These are phyloP conservation scores for Hirtodrosophila histrioides DNA, from an alignment of 2,888 invertebrate species.

Conservation along the genomic window DNA sequence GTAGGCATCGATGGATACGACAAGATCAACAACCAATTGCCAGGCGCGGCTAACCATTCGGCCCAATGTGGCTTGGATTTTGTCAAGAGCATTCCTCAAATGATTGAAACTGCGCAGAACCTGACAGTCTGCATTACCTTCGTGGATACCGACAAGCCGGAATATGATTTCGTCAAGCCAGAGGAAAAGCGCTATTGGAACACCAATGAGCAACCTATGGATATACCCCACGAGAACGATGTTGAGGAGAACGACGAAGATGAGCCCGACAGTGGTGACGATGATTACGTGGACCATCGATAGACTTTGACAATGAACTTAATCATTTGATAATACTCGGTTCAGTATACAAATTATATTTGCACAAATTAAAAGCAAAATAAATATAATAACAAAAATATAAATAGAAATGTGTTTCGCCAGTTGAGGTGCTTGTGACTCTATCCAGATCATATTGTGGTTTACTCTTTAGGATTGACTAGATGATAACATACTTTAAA, in stretches of 20 bases:
- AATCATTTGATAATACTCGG: neutral
- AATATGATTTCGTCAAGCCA: constrained; percentile 70
- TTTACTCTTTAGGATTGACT: neutral
- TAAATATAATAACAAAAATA: constrained; percentile 24
- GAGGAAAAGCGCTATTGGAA: constrained; percentile 74
- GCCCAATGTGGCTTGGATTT: constrained; percentile 60
- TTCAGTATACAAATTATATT: constrained; percentile 26
- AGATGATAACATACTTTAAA: no score
- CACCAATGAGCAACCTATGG: constrained; percentile 43
- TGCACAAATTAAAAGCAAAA: constrained; percentile 20
- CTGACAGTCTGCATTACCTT: constrained; percentile 69
- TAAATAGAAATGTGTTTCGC: constrained; percentile 14
- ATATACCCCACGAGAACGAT: constrained; percentile 56
- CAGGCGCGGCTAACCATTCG: constrained; percentile 54
- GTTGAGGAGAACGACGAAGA: constrained; percentile 18
- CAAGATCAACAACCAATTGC: constrained; percentile 61
- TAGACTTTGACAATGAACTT: constrained; percentile 21
- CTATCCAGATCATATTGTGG: neutral
- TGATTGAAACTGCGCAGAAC: constrained; percentile 69
- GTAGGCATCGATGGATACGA: constrained; percentile 66
- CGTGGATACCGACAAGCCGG: constrained; percentile 51
- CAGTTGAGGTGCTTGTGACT: constrained; percentile 3
- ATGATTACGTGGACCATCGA: constrained; percentile 64
- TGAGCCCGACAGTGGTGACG: constrained; percentile 15
- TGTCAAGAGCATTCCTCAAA: constrained; percentile 63